Conservation (phyloP, 2,113 vertebrate species). For the Petrocephalus microphthalmus region DNA sequence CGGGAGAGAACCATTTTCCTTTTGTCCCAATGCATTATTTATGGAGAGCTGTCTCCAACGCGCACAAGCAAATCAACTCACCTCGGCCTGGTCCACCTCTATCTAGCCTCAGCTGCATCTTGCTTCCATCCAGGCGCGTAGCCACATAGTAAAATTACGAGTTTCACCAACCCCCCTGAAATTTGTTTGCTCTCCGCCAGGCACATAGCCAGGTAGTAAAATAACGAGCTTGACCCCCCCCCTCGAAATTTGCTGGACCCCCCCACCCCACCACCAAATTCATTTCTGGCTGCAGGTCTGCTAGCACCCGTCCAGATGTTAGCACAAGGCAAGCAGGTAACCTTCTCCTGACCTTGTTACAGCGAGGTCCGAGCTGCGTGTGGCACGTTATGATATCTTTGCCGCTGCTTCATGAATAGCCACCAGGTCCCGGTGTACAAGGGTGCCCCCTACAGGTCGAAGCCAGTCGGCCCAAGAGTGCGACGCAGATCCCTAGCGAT, state of each 20-base stretch:
- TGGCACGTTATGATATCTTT: neutral
- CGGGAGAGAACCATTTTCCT: slow-evolving; percentile 11
- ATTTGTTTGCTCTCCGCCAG: neutral
- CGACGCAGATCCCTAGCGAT: no score
- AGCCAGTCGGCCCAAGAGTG: neutral
- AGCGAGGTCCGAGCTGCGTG: neutral
- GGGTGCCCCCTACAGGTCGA: neutral
- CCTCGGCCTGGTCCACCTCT: neutral
- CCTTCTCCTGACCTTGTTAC: neutral
- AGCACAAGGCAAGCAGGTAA: neutral
- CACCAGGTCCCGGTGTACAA: neutral
- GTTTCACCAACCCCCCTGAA: neutral
- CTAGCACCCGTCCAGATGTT: slow-evolving; percentile 3
- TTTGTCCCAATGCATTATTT: slow-evolving; percentile 21
- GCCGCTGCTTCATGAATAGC: neutral
- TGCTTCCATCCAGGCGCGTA: neutral
- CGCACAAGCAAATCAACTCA: neutral
- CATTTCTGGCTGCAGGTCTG: neutral
- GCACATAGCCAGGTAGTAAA: neutral
- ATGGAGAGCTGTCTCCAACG: neutral
- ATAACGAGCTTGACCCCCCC: neutral
- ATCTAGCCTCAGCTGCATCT: neutral
- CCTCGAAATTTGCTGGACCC: neutral
- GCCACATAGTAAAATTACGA: neutral
- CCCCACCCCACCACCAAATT: neutral